phyloP scores from a whole-genome alignment of 2,113 vertebrate species.

The Trogon melanurus region DNA sequence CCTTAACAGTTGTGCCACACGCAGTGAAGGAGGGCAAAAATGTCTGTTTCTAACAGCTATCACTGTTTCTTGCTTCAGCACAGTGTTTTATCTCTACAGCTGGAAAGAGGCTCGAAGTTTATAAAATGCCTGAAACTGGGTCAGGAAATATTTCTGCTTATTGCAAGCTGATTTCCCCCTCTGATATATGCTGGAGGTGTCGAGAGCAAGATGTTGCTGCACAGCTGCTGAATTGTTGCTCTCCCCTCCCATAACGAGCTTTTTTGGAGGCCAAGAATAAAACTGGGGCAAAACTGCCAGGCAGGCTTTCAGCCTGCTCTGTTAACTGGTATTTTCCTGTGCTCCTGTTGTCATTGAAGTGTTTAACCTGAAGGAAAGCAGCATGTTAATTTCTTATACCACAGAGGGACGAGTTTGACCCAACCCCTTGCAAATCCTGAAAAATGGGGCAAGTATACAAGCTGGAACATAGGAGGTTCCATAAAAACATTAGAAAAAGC shows the following conservation, averaged over 20 bases:
- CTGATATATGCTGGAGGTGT: not conserved
- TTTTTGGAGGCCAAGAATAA: not conserved
- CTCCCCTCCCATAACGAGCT: not conserved
- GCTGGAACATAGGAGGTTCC: no score
- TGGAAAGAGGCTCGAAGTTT: not conserved
- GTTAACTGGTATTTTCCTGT: not conserved
- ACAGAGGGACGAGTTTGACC: not conserved
- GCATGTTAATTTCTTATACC: not conserved
- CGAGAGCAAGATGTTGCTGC: not conserved
- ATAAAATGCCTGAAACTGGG: slow-evolving; percentile 36
- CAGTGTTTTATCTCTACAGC: not conserved
- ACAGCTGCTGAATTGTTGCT: not conserved
- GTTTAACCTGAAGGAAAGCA: not conserved
- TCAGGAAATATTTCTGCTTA: slow-evolving; percentile 49
- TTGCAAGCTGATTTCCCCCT: not conserved
- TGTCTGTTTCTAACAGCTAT: not conserved
- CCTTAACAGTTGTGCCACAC: not conserved
- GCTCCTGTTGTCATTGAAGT: not conserved
- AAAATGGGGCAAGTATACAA: not conserved
- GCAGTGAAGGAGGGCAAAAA: not conserved
- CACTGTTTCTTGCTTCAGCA: not conserved
- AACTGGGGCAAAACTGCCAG: not conserved
- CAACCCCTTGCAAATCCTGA: not conserved
- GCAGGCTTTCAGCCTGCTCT: not conserved
- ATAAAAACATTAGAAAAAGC: no score